Evolutionary conservation across 2,888 invertebrate species (phyloP).

Genomic region (Hylaea fasciaria): DNA sequence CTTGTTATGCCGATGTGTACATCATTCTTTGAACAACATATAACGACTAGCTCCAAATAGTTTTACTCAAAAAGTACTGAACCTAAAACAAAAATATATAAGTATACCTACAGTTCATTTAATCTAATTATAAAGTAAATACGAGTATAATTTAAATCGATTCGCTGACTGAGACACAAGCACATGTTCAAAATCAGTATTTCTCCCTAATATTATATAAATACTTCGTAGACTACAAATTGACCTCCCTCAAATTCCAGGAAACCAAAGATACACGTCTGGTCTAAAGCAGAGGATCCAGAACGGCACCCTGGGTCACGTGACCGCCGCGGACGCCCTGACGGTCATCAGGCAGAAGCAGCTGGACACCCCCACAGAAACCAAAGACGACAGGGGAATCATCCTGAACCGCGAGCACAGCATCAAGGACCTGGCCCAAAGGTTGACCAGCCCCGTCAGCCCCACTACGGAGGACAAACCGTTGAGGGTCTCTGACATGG

Average conservation of each 20-base stretch:
- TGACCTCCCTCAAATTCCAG: slow-evolving; percentile 55
- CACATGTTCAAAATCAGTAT: no score
- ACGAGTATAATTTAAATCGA: no score
- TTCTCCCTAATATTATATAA: no score
- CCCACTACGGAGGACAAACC: slow-evolving; percentile 86
- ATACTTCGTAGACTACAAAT: neutral
- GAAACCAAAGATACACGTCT: slow-evolving; percentile 84
- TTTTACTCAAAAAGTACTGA: no score
- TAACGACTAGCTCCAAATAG: no score
- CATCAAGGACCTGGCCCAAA: slow-evolving; percentile 95
- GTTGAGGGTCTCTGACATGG: slow-evolving; percentile 91
- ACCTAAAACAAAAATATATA: no score
- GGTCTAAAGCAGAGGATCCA: slow-evolving; percentile 85
- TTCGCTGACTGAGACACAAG: no score
- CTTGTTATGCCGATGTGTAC: no score
- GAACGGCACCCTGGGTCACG: slow-evolving; percentile 84
- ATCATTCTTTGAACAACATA: no score
- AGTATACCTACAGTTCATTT: no score
- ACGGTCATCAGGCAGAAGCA: slow-evolving; percentile 80
- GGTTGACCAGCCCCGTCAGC: slow-evolving; percentile 88
- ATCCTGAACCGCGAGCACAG: slow-evolving; percentile 92
- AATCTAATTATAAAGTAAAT: no score
- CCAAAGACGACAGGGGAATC: slow-evolving; percentile 85
- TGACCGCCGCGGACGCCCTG: slow-evolving; percentile 74
- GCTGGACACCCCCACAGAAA: slow-evolving; percentile 85